Conservation (phyloP, 2,888 invertebrate species). For the Ornithoptera priamus region DNA sequence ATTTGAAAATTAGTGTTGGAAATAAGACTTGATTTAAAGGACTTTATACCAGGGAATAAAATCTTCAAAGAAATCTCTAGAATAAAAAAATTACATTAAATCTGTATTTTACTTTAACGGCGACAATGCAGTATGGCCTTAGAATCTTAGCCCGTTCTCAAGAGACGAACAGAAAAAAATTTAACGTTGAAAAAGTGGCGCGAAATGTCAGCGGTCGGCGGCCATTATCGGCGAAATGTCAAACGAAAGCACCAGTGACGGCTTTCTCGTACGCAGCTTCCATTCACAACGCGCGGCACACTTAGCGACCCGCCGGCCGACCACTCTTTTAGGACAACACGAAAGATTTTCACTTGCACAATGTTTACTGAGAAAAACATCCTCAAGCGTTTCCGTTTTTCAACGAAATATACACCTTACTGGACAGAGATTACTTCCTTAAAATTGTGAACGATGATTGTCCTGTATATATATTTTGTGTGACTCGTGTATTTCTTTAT, state of each 20-base stretch:
- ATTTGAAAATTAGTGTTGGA: too few relatives aligned
- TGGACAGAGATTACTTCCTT: neutral
- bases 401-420: conserved; percentile 8
- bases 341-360: conserved; percentile 27
- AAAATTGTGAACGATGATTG: too few relatives aligned
- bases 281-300: conserved; percentile 48
- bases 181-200: conserved; percentile 32
- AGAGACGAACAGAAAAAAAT: too few relatives aligned
- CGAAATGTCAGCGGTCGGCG: conserved; percentile 37
- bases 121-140: too few relatives aligned
- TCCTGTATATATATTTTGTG: too few relatives aligned
- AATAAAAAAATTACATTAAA: too few relatives aligned
- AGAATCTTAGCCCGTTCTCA: too few relatives aligned
- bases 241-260: conserved; percentile 45
- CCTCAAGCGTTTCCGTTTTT: conserved; percentile 16
- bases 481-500: too few relatives aligned
- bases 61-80: too few relatives aligned
- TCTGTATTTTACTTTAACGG: neutral
- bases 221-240: conserved; percentile 49
- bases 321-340: conserved; percentile 25
- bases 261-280: conserved; percentile 63
- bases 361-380: conserved; percentile 20
- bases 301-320: conserved; percentile 31
- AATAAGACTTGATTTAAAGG: too few relatives aligned
- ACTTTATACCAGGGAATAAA: too few relatives aligned